Percentiles rank a stretch among this genome's conserved stretches.
Evolutionary conservation across 1,140 invertebrate species (phyloP).

Genomic region (Heliconius melpomene): DNA sequence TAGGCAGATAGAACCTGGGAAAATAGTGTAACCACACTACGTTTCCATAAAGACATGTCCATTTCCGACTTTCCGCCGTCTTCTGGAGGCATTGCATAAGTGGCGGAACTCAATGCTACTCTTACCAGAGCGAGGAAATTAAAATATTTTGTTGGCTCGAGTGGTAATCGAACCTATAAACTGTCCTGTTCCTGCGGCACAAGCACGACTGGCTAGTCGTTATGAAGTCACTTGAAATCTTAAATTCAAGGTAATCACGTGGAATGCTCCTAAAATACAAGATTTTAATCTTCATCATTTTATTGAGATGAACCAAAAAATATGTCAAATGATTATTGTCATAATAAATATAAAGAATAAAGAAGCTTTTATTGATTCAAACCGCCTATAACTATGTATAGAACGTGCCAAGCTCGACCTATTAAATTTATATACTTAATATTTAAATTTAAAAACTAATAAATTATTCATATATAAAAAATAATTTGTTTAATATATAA

Average conservation of each 20-base stretch:
- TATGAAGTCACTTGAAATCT: no score
- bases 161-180: no score
- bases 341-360: not conserved
- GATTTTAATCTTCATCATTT: not conserved
- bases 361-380: not conserved
- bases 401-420: not conserved
- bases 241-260: not conserved
- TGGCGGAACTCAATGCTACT: no score
- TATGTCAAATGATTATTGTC: not conserved
- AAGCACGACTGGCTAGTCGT: no score
- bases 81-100: no score
- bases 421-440: not conserved
- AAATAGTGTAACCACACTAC: no score
- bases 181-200: no score
- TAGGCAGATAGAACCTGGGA: no score
- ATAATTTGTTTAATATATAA: not conserved
- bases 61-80: no score
- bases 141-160: no score
- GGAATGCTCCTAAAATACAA: not conserved
- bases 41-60: no score
- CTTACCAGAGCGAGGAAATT: no score
- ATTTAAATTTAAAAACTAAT: not conserved
- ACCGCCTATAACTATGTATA: not conserved
- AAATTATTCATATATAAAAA: not conserved
- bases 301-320: not conserved